Conservation (phyloP, 2,113 vertebrate genomes). For the Ascaphus truei region DNA sequence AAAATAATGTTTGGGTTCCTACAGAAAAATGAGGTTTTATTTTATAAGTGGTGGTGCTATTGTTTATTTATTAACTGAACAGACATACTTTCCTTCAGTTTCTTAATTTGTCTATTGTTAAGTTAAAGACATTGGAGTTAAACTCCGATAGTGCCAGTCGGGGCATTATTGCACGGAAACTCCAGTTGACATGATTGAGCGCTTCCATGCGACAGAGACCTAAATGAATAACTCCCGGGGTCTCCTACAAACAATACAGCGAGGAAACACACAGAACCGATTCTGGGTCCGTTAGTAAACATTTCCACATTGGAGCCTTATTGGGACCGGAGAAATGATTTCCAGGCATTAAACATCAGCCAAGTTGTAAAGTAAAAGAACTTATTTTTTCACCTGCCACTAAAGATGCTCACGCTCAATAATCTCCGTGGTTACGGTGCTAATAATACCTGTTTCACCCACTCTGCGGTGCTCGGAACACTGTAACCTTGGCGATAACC, state of each 20-base stretch:
- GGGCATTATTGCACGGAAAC: no score
- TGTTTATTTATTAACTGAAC: no score
- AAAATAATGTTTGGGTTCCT: no score
- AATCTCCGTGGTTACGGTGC: constrained; percentile 35
- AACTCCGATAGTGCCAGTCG: no score
- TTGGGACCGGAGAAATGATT: background rate
- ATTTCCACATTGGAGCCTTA: background rate
- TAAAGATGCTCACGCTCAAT: constrained; percentile 8
- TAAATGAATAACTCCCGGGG: background rate
- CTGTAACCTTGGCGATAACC: constrained; percentile 26
- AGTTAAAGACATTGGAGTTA: no score
- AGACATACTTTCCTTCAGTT: no score
- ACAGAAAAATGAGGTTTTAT: no score
- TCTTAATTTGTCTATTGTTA: no score
- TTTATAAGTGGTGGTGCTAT: no score
- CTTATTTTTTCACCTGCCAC: constrained; percentile 17
- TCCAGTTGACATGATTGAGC: no score
- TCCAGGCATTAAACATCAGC: background rate
- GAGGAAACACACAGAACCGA: no score
- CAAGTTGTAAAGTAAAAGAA: background rate
- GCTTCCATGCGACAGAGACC: background rate
- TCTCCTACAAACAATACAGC: background rate
- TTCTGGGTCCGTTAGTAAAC: no score
- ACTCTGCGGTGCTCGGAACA: background rate
- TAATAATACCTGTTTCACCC: constrained; percentile 33